A percentile compares a stretch with the other conserved stretches of the same genome.
These are phyloP conservation scores for Nesometra sesokonis DNA, from an alignment of 35 echinoderm and acorn worm genomes.

Conservation along the genomic window DNA sequence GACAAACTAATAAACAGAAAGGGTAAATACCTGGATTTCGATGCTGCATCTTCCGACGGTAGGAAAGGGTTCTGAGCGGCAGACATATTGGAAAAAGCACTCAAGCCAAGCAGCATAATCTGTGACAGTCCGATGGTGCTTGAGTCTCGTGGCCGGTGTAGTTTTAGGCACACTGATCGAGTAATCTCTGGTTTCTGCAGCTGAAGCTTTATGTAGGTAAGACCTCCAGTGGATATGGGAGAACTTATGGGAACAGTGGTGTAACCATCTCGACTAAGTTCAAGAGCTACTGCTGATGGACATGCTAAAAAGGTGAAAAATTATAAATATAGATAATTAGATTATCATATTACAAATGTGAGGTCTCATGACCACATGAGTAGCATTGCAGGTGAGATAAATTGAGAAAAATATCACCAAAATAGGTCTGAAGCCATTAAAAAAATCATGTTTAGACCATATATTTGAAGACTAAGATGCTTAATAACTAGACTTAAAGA, in stretches of 20 bases:
- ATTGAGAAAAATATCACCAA: no score
- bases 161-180: conserved; percentile 47
- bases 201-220: conserved; percentile 67
- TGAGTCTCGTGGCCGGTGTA: conserved; percentile 70
- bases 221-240: conserved; percentile 77
- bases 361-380: no score
- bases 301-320: conserved; percentile 31
- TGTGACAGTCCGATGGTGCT: conserved; percentile 71
- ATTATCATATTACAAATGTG: neutral
- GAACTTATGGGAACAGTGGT: conserved; percentile 62
- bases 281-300: conserved; percentile 65
- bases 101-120: conserved; percentile 64
- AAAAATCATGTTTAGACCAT: no score
- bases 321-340: neutral
- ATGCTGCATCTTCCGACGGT: neutral
- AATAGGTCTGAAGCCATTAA: no score
- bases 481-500: no score
- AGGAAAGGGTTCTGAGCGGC: neutral
- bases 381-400: no score
- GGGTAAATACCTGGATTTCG: conserved; percentile 7
- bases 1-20: no score
- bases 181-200: conserved; percentile 63
- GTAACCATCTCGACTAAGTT: conserved; percentile 75
- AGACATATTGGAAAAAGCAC: conserved; percentile 28
- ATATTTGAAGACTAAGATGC: no score